phyloP scores from a whole-genome alignment of 2,113 vertebrate species.

The Etheostoma spectabile region DNA sequence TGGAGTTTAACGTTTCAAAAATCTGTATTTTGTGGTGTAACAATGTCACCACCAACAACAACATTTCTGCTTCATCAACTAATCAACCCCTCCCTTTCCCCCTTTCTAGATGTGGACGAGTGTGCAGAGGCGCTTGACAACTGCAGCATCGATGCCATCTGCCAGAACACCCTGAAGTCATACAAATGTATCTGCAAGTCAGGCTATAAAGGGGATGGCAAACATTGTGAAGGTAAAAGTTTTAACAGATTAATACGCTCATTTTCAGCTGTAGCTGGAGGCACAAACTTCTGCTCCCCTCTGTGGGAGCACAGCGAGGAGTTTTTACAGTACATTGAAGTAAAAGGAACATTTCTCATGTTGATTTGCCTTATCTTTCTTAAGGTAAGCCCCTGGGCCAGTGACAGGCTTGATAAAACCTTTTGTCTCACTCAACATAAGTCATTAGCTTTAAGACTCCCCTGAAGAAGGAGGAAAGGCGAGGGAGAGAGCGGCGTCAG shows the following conservation, averaged over 20 bases:
- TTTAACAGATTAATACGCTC: background rate
- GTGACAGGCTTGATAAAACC: slow-evolving; percentile 59
- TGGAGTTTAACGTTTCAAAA: background rate
- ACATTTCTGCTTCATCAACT: slow-evolving; percentile 17
- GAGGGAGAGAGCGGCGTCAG: slow-evolving; percentile 21
- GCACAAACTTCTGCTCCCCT: slow-evolving; percentile 2
- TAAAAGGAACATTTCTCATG: slow-evolving; percentile 26
- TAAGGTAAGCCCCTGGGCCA: slow-evolving; percentile 37
- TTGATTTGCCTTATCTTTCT: slow-evolving; percentile 41
- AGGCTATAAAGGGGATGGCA: slow-evolving; percentile 95
- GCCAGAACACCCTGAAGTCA: slow-evolving; percentile 88
- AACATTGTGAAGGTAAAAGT: slow-evolving; percentile 95
- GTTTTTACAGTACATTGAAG: slow-evolving; percentile 17
- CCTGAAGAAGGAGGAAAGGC: slow-evolving; percentile 44
- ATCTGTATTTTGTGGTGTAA: background rate
- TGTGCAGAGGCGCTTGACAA: slow-evolving; percentile 87
- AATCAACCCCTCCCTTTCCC: background rate
- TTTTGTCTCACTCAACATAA: slow-evolving; percentile 65
- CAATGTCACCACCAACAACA: background rate
- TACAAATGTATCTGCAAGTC: slow-evolving; percentile 92
- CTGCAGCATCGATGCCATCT: slow-evolving; percentile 91
- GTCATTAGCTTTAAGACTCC: slow-evolving; percentile 70
- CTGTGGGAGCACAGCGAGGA: background rate
- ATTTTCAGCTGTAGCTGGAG: slow-evolving; percentile 28
- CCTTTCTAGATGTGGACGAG: slow-evolving; percentile 86